phyloP scores from a whole-genome alignment of 2,113 vertebrate species.

The Cyprinus carpio region DNA sequence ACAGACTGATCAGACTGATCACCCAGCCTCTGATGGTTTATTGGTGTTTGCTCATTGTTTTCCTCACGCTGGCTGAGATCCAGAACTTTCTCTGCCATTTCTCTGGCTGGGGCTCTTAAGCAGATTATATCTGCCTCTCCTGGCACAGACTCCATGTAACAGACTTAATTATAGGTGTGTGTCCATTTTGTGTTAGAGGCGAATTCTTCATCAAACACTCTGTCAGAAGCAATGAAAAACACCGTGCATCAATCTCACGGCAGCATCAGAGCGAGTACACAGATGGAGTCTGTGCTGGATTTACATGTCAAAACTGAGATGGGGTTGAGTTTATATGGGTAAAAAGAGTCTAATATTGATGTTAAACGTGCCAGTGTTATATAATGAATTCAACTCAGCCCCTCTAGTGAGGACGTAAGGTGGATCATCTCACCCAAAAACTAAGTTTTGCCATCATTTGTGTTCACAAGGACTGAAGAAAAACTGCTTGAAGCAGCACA shows the following conservation, averaged over 20 bases:
- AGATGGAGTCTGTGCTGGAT: background rate
- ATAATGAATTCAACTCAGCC: slow-evolving; percentile 38
- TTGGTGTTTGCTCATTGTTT: background rate
- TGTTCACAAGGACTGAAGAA: background rate
- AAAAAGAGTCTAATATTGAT: background rate
- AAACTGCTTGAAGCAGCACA: background rate
- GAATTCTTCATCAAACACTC: slow-evolving; percentile 49
- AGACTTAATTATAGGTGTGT: slow-evolving; percentile 49
- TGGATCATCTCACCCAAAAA: background rate
- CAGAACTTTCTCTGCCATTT: slow-evolving; percentile 15
- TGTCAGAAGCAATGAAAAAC: slow-evolving; percentile 25
- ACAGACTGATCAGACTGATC: background rate
- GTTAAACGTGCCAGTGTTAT: background rate
- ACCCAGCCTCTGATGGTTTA: background rate
- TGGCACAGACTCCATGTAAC: slow-evolving; percentile 29
- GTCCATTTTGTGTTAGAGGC: slow-evolving; percentile 18
- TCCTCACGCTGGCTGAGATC: slow-evolving; percentile 19
- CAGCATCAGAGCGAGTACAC: background rate
- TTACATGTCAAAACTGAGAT: background rate
- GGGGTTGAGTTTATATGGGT: background rate
- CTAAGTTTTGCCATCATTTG: too few species aligned
- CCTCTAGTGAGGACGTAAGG: slow-evolving; percentile 45
- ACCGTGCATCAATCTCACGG: background rate
- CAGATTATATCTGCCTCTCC: slow-evolving; percentile 34
- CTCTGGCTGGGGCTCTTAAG: slow-evolving; percentile 36